Evolutionary conservation across 2,113 vertebrate genomes (phyloP), one percentile per base, ranked within the genome.

Genomic region (Pituophis catenifer): DNA sequence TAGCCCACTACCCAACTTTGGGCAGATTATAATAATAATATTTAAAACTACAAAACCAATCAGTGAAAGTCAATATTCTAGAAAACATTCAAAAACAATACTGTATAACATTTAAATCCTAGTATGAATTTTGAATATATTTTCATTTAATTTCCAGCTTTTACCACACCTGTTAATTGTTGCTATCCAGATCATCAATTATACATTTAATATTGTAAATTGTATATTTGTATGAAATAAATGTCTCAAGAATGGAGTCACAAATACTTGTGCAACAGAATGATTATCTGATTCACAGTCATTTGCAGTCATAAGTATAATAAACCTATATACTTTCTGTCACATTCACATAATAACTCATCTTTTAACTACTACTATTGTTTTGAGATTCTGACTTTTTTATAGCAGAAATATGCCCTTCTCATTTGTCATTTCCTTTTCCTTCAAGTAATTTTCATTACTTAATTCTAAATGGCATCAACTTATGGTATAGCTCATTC

Each of bases 381-480:
- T 94, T 96, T 90, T 94, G 94, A 58, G 17, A 91, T 11, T 23
- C n/a, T 92, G 11, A 86, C 26, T 95, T 89, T 93, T 59, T 52
- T 21, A 92, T 92, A 94, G 91, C 89, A 65, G 85, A 95, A 50
- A 44, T 2, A 89, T 52, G 92, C 95, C 58, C 89, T 52, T 50
- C 50, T 50, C 90, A 95, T 97, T 97, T 95, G 15, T 81, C 33
- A 97, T 95, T 88, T 92, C 81, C 88, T 97, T 97, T 97, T 98
- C 98, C 98, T 98, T 94, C 96, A 96, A 97, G 97, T 97, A 95
- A 94, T 87, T 96, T 95, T 97, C 95, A 95, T 90, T 96, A 96
- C 96, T 94, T 96, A 93, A 96, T 96, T 97, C 98, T 98, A 98
- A 97, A 98, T 97, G 97, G 97, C 96, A 97, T 89, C 97, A 97